Evolutionary conservation across 1,140 invertebrate species (phyloP).

Genomic region (Pseudachorutes palmiensis): DNA sequence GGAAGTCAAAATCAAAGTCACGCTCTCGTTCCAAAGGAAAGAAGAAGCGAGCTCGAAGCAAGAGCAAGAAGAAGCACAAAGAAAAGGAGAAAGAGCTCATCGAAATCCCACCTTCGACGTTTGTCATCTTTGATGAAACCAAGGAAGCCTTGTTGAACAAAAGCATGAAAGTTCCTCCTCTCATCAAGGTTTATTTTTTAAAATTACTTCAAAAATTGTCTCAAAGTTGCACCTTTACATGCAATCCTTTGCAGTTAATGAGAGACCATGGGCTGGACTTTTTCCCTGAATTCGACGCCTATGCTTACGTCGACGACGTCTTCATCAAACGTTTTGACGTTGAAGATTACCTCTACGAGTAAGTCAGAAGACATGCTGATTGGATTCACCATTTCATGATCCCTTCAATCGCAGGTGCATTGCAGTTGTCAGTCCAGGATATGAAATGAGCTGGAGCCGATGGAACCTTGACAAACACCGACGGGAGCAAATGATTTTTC

Average conservation of each 20-base stretch:
- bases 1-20: neutral
- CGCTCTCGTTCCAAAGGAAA: neutral
- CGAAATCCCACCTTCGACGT: slow-evolving; percentile 42
- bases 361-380: neutral
- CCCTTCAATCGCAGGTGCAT: neutral
- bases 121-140: slow-evolving; percentile 46
- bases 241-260: slow-evolving; percentile 52
- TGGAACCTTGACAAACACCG: neutral
- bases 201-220: neutral
- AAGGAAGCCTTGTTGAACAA: slow-evolving; percentile 48
- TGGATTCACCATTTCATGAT: neutral
- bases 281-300: slow-evolving; percentile 78
- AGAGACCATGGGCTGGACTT: slow-evolving; percentile 69
- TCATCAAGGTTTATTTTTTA: slow-evolving; percentile 49
- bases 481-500: neutral
- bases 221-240: neutral
- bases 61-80: slow-evolving; percentile 6
- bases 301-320: slow-evolving; percentile 61
- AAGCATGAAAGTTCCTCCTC: slow-evolving; percentile 47
- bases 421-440: slow-evolving; percentile 1
- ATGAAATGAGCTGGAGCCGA: neutral
- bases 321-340: neutral
- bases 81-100: neutral
- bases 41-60: neutral
- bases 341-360: slow-evolving; percentile 5